Percentiles rank a stretch among this genome's conserved stretches.
These are phyloP conservation scores for Anoura caudifer DNA, from an alignment of 2,113 vertebrate species.

Conservation along the genomic window DNA sequence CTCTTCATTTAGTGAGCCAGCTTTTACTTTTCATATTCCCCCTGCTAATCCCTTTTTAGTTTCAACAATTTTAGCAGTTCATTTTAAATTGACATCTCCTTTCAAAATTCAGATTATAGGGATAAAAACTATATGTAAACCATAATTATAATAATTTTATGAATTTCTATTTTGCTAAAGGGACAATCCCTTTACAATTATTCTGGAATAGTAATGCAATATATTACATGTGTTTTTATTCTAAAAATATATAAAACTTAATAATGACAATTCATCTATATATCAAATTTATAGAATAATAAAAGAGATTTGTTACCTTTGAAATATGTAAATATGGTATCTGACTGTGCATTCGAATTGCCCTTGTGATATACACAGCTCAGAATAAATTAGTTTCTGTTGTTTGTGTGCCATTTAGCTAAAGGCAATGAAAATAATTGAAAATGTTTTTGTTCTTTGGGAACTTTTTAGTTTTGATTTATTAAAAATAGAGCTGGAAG, in stretches of 20 bases:
- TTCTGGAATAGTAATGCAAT: not conserved
- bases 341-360: slow-evolving; percentile 42
- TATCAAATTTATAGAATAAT: slow-evolving; percentile 61
- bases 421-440: slow-evolving; percentile 63
- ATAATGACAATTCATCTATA: slow-evolving; percentile 26
- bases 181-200: slow-evolving; percentile 14
- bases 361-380: slow-evolving; percentile 23
- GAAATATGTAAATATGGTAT: slow-evolving; percentile 55
- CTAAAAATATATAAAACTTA: slow-evolving; percentile 46
- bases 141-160: slow-evolving; percentile 14
- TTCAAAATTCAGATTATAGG: slow-evolving; percentile 42
- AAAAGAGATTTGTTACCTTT: slow-evolving; percentile 51
- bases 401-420: slow-evolving; percentile 58
- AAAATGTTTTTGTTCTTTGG: slow-evolving; percentile 33
- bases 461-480: slow-evolving; percentile 32
- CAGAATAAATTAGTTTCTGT: slow-evolving; percentile 53
- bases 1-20: not conserved
- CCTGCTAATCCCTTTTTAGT: not conserved
- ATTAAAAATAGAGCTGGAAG: slow-evolving; percentile 26
- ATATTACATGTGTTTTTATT: slow-evolving; percentile 45
- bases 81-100: slow-evolving; percentile 43
- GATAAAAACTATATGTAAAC: not conserved
- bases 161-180: slow-evolving; percentile 9
- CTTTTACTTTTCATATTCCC: not conserved
- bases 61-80: not conserved